Conservation (phyloP, 2,113 vertebrate species). For the Camelus dromedarius region DNA sequence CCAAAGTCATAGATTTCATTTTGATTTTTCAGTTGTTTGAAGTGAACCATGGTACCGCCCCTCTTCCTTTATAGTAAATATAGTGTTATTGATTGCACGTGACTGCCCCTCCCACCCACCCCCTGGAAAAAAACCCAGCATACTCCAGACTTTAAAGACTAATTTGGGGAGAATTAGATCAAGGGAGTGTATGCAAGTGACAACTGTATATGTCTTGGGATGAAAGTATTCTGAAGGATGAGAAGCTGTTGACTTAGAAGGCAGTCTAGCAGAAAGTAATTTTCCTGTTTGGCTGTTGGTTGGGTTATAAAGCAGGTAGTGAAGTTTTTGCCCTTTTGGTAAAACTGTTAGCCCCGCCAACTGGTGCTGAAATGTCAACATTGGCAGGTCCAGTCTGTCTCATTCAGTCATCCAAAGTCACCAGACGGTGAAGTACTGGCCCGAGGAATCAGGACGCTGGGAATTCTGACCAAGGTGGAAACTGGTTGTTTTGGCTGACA, state of each 20-base stretch:
- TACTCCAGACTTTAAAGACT: not conserved
- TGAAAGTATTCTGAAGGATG: not conserved
- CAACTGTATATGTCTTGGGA: not conserved
- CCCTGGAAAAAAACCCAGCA: not conserved
- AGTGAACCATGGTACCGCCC: not conserved
- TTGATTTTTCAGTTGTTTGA: not conserved
- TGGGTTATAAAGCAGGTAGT: constrained; percentile 10
- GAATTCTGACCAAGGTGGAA: constrained; percentile 61
- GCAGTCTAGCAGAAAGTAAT: not conserved
- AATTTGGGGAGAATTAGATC: constrained; percentile 5
- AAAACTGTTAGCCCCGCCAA: constrained; percentile 30
- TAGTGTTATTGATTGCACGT: not conserved
- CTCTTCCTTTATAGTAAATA: not conserved
- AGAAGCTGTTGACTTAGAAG: constrained; percentile 38
- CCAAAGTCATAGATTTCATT: not conserved
- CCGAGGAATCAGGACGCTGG: constrained; percentile 9
- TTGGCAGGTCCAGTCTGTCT: not conserved
- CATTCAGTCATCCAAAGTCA: constrained; percentile 50
- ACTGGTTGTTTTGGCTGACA: constrained; percentile 19
- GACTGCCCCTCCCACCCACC: not conserved
- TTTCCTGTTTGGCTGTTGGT: constrained; percentile 32
- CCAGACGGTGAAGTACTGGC: constrained; percentile 28
- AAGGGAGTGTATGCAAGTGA: not conserved
- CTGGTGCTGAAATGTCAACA: constrained; percentile 28
- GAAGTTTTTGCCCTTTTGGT: constrained; percentile 36